phyloP scores from a whole-genome alignment of 53 echinoderm and acorn worm species.

The Luidia sarsii region DNA sequence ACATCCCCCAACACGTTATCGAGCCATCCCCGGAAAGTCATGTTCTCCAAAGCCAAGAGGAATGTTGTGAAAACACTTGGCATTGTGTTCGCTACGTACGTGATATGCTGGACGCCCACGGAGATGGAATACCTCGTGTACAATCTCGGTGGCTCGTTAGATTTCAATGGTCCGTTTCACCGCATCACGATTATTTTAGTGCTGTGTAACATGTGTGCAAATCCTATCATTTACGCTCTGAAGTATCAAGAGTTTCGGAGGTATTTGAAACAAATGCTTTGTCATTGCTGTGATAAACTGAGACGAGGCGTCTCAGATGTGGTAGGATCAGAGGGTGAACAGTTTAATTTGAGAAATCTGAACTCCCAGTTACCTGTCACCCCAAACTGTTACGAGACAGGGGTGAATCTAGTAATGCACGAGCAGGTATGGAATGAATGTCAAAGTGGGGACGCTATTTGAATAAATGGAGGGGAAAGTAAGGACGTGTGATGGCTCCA shows the following conservation, averaged over 20 bases:
- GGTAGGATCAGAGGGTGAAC: neutral
- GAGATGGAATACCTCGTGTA: constrained; percentile 84
- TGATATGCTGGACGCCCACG: constrained; percentile 86
- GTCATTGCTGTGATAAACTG: neutral
- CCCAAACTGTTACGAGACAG: neutral
- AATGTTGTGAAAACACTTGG: constrained; percentile 83
- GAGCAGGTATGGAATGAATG: neutral
- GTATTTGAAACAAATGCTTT: constrained; percentile 58
- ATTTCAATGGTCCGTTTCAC: constrained; percentile 73
- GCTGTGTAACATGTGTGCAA: constrained; percentile 75
- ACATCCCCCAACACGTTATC: neutral
- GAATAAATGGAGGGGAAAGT: no score
- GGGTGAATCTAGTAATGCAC: no score
- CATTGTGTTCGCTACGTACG: constrained; percentile 78
- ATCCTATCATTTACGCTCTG: constrained; percentile 81
- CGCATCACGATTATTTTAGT: constrained; percentile 67
- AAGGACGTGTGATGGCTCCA: no score
- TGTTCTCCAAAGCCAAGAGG: constrained; percentile 73
- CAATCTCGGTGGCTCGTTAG: constrained; percentile 67
- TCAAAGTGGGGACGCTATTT: neutral
- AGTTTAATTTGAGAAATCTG: constrained; percentile 2
- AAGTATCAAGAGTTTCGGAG: constrained; percentile 83
- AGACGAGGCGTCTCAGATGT: neutral
- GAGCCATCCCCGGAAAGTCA: constrained; percentile 1
- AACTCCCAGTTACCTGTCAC: neutral